Percentiles rank a stretch among this genome's conserved stretches.
These are phyloP conservation scores for Deladenus siricidicola DNA, from an alignment of 2,888 invertebrate species.

Conservation along the genomic window DNA sequence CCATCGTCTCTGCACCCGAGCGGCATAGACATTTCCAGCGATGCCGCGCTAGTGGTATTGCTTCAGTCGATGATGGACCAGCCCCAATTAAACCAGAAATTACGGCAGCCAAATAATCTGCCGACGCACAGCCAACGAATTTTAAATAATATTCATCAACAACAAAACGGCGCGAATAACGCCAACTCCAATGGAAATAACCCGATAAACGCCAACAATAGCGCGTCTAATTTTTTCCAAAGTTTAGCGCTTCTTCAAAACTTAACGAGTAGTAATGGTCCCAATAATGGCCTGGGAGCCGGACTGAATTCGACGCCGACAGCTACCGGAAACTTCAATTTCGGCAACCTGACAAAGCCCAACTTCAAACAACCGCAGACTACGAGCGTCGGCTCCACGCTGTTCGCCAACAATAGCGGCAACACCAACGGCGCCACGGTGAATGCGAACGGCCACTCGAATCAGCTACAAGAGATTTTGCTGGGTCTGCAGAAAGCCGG, in stretches of 20 bases:
- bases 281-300: no score
- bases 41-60: neutral
- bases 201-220: no score
- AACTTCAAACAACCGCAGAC: neutral
- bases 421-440: neutral
- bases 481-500: neutral
- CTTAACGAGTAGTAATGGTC: no score
- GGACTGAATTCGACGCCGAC: no score
- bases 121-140: neutral
- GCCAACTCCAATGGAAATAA: neutral
- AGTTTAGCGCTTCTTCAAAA: neutral
- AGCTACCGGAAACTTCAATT: no score
- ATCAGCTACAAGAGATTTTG: neutral
- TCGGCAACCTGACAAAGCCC: neutral
- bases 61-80: constrained; percentile 9
- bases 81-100: neutral
- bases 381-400: no score
- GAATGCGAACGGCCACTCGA: no score
- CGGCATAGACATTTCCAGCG: neutral
- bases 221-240: neutral
- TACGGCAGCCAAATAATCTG: neutral
- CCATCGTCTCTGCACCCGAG: neutral
- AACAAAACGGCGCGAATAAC: neutral
- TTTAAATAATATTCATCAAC: neutral
- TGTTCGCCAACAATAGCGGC: constrained; percentile 1